Evolutionary conservation across 2,113 vertebrate species (phyloP).

Genomic region (Chrysemys picta): DNA sequence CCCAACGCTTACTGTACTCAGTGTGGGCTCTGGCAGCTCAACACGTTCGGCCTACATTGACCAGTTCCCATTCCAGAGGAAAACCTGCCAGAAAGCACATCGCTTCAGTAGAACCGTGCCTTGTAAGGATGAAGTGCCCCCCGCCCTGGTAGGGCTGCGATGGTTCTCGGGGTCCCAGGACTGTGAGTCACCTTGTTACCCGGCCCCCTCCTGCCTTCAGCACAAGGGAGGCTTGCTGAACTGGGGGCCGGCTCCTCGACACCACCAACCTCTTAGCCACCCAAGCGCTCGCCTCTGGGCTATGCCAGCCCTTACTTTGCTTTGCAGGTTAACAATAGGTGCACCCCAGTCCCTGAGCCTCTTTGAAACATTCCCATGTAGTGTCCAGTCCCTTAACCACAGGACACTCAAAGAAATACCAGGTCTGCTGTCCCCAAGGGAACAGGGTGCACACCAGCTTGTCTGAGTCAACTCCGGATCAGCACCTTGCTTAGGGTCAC

Average conservation of each 20-base stretch:
- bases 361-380: not conserved
- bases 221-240: not conserved
- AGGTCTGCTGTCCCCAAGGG: not conserved
- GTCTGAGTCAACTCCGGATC: not conserved
- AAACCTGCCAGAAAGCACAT: no score
- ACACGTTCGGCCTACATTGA: no score
- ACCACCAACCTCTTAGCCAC: not conserved
- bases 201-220: not conserved
- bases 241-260: not conserved
- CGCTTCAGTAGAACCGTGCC: no score
- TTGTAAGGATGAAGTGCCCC: no score
- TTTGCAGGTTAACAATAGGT: not conserved
- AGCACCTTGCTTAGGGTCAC: not conserved
- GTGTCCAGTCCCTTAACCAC: not conserved
- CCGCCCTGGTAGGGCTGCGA: not conserved
- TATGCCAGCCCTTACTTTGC: not conserved
- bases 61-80: no score
- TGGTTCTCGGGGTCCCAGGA: not conserved
- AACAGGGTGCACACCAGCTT: no score
- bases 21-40: no score
- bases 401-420: not conserved
- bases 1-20: no score
- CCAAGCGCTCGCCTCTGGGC: not conserved
- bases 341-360: not conserved
- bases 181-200: not conserved